Evolutionary conservation across 2,797 vertebrate species (phyloP).

Genomic region (Lerista edwardsae): DNA sequence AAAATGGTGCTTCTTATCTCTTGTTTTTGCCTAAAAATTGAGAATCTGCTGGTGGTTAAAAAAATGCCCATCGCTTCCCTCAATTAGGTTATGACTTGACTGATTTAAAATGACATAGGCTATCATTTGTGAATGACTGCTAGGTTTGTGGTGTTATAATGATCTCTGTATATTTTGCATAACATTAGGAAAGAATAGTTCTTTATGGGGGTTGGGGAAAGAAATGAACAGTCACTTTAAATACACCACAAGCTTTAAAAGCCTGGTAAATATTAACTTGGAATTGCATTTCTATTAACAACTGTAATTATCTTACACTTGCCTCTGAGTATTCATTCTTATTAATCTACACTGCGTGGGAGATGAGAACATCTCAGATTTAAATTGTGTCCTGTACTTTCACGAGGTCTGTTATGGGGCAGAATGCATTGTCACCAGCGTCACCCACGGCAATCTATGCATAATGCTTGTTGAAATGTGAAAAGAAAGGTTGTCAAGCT

Average conservation of each 20-base stretch:
- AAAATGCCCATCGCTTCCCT: too few relatives aligned
- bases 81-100: background rate
- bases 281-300: conserved; percentile 17
- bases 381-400: conserved; percentile 3
- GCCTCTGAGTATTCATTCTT: background rate
- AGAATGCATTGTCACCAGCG: conserved; percentile 1
- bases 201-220: background rate
- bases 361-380: background rate
- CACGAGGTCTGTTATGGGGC: background rate
- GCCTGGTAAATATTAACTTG: background rate
- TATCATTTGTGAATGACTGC: conserved; percentile 1
- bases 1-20: background rate
- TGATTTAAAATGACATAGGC: conserved; percentile 11
- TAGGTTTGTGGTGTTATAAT: background rate
- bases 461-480: conserved; percentile 16
- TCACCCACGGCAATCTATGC: background rate
- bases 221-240: background rate
- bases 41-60: background rate
- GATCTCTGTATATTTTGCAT: background rate
- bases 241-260: background rate
- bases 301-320: conserved; percentile 9
- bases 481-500: background rate
- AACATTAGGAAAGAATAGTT: background rate
- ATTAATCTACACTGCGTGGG: conserved; percentile 25
- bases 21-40: background rate